Percentiles rank a stretch among this genome's conserved stretches.
These are phyloP conservation scores for Penaeus chinensis DNA, from an alignment of 1,140 invertebrate species.

Conservation along the genomic window DNA sequence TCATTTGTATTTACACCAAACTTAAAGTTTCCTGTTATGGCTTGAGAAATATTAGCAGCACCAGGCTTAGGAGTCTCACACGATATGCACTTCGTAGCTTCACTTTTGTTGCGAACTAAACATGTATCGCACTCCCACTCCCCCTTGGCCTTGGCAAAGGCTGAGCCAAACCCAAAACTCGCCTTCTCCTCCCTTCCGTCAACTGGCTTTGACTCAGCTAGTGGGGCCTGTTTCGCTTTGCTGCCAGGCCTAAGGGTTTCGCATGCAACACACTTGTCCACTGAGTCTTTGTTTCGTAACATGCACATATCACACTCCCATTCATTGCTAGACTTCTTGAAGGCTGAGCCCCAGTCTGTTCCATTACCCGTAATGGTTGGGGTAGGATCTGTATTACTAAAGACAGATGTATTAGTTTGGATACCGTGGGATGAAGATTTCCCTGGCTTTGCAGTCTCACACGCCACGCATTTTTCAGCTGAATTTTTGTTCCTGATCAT, in stretches of 20 bases:
- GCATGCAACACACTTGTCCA: slow-evolving; percentile 76
- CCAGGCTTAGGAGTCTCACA: slow-evolving; percentile 71
- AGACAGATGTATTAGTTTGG: slow-evolving; percentile 20
- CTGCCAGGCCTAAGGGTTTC: slow-evolving; percentile 73
- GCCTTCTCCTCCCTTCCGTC: slow-evolving; percentile 40
- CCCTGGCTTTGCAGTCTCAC: slow-evolving; percentile 74
- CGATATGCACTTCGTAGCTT: slow-evolving; percentile 72
- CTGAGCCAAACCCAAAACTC: slow-evolving; percentile 69
- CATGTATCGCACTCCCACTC: slow-evolving; percentile 76
- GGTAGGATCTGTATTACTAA: slow-evolving; percentile 14
- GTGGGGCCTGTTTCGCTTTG: slow-evolving; percentile 64
- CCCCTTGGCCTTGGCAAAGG: slow-evolving; percentile 70
- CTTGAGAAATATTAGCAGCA: slow-evolving; percentile 61
- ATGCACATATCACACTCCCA: slow-evolving; percentile 79
- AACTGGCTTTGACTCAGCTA: slow-evolving; percentile 20
- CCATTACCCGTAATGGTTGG: slow-evolving; percentile 7
- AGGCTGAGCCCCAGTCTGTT: slow-evolving; percentile 71
- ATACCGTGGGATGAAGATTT: slow-evolving; percentile 41
- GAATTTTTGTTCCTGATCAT: slow-evolving; percentile 75
- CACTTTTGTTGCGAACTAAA: slow-evolving; percentile 73
- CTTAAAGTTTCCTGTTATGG: slow-evolving; percentile 57
- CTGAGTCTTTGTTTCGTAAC: slow-evolving; percentile 74
- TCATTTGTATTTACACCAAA: slow-evolving; percentile 58
- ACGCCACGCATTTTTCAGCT: slow-evolving; percentile 75
- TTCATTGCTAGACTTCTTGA: slow-evolving; percentile 71